Base-by-base conservation (phyloP, 1,140 invertebrate species). In the Lepeophtheirus salmonis region DNA sequence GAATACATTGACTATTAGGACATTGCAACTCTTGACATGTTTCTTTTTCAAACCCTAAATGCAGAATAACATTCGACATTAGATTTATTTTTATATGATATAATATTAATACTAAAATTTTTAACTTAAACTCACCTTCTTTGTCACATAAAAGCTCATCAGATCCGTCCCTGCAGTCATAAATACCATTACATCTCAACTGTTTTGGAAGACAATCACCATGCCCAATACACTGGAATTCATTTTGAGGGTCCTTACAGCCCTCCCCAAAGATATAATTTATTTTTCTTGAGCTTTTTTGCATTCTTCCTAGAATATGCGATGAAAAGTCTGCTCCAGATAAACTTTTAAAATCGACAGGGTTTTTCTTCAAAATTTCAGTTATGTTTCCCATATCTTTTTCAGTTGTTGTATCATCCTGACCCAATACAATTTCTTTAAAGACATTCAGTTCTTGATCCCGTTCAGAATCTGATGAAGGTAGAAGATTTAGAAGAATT, bases 1-100 rank as follows among this genome's bases (percentile, higher is more conserved):
- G 77, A 52, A 75, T 74, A 67, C 80, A 79, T 65, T 79, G 73
- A 13, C 75, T 74, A 63, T 73, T 70, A 16, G 67, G 66, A 70
- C 52, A 54, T 6, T 41, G 18, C 14, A 54, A 54, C 16, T 54
- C 52, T 24, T 54, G 13, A 54, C 30, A 41, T 6, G 6, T n/a
- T 41, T 41, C 30, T n/a, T 41, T 41, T n/a, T 41, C n/a, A n/a
- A 41, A 41, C 6, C 30, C 30, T 41, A 41, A 41, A n/a, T n/a
- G n/a, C n/a, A n/a, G n/a, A n/a, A n/a, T n/a, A n/a, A n/a, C n/a
- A n/a, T n/a, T n/a, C n/a, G n/a, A n/a, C n/a, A n/a, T n/a, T n/a
- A n/a, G n/a, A n/a, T n/a, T n/a, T n/a, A n/a, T n/a, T n/a, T n/a
- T n/a, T n/a, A n/a, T n/a, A n/a, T n/a, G n/a, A n/a, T n/a, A n/a